Evolutionary conservation across 2,797 vertebrate genomes (phyloP).

Genomic region (Chiroxiphia lanceolata): DNA sequence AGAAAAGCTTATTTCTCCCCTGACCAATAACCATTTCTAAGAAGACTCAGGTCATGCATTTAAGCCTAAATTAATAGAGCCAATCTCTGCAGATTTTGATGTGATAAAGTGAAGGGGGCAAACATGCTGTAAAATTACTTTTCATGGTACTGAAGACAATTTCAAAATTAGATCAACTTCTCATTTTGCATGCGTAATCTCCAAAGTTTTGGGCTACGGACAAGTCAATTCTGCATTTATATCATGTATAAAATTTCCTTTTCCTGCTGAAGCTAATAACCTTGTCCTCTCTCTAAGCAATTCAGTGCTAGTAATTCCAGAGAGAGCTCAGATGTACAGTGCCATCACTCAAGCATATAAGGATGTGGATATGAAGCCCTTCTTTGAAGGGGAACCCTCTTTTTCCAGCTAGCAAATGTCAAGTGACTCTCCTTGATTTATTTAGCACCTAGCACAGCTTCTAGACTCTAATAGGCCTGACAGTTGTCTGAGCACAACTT

Average conservation of each 20-base stretch:
- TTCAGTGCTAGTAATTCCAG: conserved; percentile 48
- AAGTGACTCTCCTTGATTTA: conserved; percentile 52
- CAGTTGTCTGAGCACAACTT: not conserved
- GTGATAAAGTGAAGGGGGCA: conserved; percentile 13
- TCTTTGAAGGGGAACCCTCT: conserved; percentile 23
- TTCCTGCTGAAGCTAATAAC: conserved; percentile 71
- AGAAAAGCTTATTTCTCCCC: conserved; percentile 21
- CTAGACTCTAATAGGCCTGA: conserved; percentile 29
- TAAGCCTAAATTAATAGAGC: conserved; percentile 70
- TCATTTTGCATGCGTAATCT: conserved; percentile 70
- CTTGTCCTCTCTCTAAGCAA: conserved; percentile 56
- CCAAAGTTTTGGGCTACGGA: conserved; percentile 66
- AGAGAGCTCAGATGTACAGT: conserved; percentile 9
- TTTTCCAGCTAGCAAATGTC: conserved; percentile 56
- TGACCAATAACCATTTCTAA: conserved; percentile 53
- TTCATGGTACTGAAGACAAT: conserved; percentile 50
- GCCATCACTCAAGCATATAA: not conserved
- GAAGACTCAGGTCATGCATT: conserved; percentile 38
- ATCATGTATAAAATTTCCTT: conserved; percentile 70
- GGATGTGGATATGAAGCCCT: conserved; percentile 4
- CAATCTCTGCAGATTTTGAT: conserved; percentile 51
- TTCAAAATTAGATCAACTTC: conserved; percentile 71
- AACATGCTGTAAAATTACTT: conserved; percentile 63
- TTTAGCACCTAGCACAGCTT: not conserved
- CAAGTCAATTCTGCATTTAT: conserved; percentile 72